These are phyloP conservation scores for Felis catus DNA, from an alignment of 2,113 vertebrate genomes.

Conservation along the genomic window DNA sequence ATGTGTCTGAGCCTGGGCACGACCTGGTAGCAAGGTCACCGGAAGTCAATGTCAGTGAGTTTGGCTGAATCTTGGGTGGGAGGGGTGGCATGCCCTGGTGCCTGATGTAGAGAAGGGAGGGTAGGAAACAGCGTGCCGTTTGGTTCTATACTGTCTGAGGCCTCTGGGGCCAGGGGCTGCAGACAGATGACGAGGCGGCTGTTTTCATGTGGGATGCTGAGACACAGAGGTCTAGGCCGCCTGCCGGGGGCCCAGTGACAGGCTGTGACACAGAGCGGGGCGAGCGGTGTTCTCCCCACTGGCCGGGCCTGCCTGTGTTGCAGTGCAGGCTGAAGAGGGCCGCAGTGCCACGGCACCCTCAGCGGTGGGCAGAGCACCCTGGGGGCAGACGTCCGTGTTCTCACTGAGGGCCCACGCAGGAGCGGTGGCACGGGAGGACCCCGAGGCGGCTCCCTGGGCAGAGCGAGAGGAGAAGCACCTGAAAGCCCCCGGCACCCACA, in stretches of 20 bases:
- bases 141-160: neutral
- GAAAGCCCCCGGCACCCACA: neutral
- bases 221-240: neutral
- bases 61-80: neutral
- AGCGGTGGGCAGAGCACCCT: neutral
- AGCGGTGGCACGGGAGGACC: neutral
- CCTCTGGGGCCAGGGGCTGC: neutral
- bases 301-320: neutral
- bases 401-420: neutral
- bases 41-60: neutral
- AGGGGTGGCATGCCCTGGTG: neutral
- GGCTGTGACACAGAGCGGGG: neutral
- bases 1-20: neutral
- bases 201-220: neutral
- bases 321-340: neutral
- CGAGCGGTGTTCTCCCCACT: fast-evolving
- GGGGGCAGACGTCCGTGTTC: neutral
- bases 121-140: neutral
- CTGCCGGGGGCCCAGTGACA: neutral
- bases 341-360: fast-evolving
- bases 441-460: neutral
- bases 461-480: neutral
- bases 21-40: neutral
- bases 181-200: neutral
- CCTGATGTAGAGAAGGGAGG: neutral